Evolutionary conservation across 2,888 invertebrate genomes (phyloP).

Genomic region (Nomada fabriciana): DNA sequence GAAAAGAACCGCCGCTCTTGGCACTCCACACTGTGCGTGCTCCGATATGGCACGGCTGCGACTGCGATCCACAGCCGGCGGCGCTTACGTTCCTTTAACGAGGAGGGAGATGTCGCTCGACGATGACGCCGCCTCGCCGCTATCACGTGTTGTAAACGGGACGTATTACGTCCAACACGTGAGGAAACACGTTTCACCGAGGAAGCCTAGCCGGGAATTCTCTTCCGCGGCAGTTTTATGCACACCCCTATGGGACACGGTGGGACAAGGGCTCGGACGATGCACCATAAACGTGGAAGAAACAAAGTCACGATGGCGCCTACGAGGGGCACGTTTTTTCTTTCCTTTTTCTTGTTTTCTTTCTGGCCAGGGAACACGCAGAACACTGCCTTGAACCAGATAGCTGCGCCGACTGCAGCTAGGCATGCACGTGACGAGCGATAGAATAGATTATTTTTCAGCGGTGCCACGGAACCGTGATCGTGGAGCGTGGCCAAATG

Average conservation of each 20-base stretch:
- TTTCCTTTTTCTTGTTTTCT: background rate
- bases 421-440: constrained; percentile 27
- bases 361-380: constrained; percentile 17
- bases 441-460: constrained; percentile 16
- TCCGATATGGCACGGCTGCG: constrained; percentile 59
- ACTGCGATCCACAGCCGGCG: constrained; percentile 65
- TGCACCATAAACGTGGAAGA: background rate
- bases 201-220: constrained; percentile 44
- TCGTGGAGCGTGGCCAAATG: constrained; percentile 17
- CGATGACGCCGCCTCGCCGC: constrained; percentile 58
- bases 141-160: constrained; percentile 77
- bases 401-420: constrained; percentile 19
- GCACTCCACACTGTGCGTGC: constrained; percentile 48
- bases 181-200: constrained; percentile 70
- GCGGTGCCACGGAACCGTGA: background rate
- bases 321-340: constrained; percentile 1
- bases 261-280: background rate
- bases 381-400: constrained; percentile 54
- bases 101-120: constrained; percentile 70
- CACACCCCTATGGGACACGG: background rate
- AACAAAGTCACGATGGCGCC: background rate
- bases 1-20: background rate
- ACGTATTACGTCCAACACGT: constrained; percentile 79
- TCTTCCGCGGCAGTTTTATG: constrained; percentile 41
- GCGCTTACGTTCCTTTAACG: constrained; percentile 67